Base-by-base conservation (phyloP, 2,113 vertebrate species). In the Trogon surrucura region DNA sequence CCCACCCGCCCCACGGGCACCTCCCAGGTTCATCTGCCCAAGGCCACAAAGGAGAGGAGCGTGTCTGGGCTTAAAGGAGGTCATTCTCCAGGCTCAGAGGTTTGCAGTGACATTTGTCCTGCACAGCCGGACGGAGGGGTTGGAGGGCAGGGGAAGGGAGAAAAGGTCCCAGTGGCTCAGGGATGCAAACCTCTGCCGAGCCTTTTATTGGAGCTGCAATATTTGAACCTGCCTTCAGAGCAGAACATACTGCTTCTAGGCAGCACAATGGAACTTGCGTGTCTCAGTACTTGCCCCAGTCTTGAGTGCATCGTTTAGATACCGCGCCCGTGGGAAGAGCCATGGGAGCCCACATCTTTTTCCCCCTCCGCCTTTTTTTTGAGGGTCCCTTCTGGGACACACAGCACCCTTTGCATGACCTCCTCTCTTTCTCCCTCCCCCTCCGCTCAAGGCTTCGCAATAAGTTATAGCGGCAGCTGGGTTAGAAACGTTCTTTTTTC, bases 41-140 rank as follows among this genome's bases (percentile, higher is more conserved):
- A 85, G 88, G 80, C 85, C 96, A 97, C 97, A 98, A 98, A 97
- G 97, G 96, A 93, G 92, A 95, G 93, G 97, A 98, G 97, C 97
- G 95, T 97, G 97, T 96, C 97, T 58, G 94, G 72, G 84, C 96
- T 97, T 97, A 97, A 97, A 97, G 96, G 97, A 70, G 5, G 81
- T 93, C 95, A 96, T 98, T 78, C 98, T 98, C 89, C 98, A 96
- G 97, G 97, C 97, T 93, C 20, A 1, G 32, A n/a, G 97, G 97
- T 98, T 98, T 97, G 60, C 62, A 78, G 95, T 94, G 98, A 97
- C 91, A 88, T 98, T 98, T 97, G 98, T 98, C 97, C 97, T 79
- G 94, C 60, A 69, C 98, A 98, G 98, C 98, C 97, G 97, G 98
- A 98, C 97, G 98, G 98, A 98, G 98, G 97, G 97, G 13, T 97